Base-by-base conservation (phyloP, 2,888 invertebrate genomes). In the Xanthorhoe designata region DNA sequence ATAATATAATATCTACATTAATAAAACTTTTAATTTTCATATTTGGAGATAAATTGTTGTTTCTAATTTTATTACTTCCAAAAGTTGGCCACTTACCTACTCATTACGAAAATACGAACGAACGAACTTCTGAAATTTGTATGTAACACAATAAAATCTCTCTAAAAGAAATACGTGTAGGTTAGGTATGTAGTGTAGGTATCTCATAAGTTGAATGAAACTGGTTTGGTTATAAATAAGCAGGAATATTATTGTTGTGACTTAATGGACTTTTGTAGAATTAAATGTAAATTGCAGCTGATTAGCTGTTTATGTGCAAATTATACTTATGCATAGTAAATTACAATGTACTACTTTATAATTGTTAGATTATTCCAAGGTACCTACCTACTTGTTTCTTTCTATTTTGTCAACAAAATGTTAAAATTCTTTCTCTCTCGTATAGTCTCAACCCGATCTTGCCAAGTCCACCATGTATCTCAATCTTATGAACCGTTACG, bases 241-340 rank as follows among this genome's bases (percentile, higher is more conserved):
- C 45, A 47, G 56, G 17, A 35, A 52, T 60, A 65, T 59, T 54
- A 49, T 38, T 55, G 15, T 50, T 42, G 59, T 51, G 42, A 51
- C 19, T n/a, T 52, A 52, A 52, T 59, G 24, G 24, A 24, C 24
- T 24, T 4, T 24, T 24, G 24, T 24, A n/a, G n/a, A n/a, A n/a
- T n/a, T n/a, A 24, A 24, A 24, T 59, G 59, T 15, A 58, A 54
- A 61, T 54, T 54, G 19, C 53, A 29, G 38, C 59, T 13, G 24
- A 59, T 59, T 52, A 52, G 7, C 35, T 35, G 35, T 58, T 19
- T 18, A 56, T 50, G 19, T 7, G 9, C 5, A 56, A 29, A 57
- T 38, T 8, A 47, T 24, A 5, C 29, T 29, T 15, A 29, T 45
- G 19, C 13, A 45, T 9, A 47, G 8, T 47, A 13, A 17, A 53